Evolutionary conservation across 2,888 invertebrate species (phyloP), one percentile per base, ranked within the genome.

Genomic region (Creontiades dilutus): DNA sequence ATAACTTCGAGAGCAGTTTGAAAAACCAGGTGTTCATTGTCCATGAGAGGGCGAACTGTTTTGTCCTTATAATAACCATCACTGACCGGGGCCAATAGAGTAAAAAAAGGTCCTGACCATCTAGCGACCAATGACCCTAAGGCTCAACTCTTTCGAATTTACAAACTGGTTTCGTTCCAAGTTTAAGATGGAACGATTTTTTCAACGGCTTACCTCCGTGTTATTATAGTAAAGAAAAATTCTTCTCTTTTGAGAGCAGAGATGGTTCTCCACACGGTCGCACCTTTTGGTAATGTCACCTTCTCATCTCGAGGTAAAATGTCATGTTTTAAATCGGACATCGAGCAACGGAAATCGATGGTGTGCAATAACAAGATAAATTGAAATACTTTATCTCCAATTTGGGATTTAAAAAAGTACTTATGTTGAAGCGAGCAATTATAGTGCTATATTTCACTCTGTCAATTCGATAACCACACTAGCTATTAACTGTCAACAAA

Each of bases 41-140:
- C 19, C 61, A 19, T 61, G 68, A 23, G 68, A 23, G 68, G 68
- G 68, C 19, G 68, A 16, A n/a, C 3, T 7, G 23, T 23, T 68
- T 68, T 68, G 7, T 23, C 23, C 19, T 61, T 61, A 68, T 68
- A 12, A 23, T 68, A 27, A 68, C 23, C 23, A 68, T 23, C n/a
- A 5, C 27, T 19, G 19, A 19, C 19, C 68, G 23, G 68, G 23
- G 23, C 23, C 23, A n/a, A 12, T 12, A 9, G 68, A 23, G 23
- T 14, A 23, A 68, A 68, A 68, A 68, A 68, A 27, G 13, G 23
- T 23, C 68, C 13, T 68, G 68, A 68, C 0, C 68, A 68, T 68
- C 68, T 23, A 23, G 68, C 68, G 68, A 68, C 68, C 68, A 68
- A 68, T 68, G 68, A 68, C 68, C 68, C 68, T 68, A n/a, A 7